phyloP scores from a whole-genome alignment of 1,140 invertebrate species.

The Myzus persicae region DNA sequence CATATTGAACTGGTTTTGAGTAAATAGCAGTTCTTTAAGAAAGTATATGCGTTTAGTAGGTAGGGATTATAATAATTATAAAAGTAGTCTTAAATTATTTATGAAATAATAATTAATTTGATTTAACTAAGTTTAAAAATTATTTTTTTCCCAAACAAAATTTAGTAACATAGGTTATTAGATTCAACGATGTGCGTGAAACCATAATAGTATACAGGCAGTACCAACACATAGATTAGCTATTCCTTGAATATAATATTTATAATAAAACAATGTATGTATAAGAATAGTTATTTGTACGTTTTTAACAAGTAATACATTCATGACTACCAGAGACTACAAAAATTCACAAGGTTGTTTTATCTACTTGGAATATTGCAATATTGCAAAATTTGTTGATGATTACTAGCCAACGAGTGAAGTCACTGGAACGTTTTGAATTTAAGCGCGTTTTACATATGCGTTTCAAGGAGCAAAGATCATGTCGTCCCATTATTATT shows the following conservation, averaged over 20 bases:
- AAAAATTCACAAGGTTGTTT: not conserved
- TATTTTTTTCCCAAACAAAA: not conserved
- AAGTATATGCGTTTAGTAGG: not conserved
- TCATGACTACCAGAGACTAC: not conserved
- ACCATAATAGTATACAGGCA: not conserved
- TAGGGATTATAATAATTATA: not conserved
- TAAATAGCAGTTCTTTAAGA: not conserved
- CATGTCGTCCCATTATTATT: not conserved
- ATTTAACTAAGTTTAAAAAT: too few relatives aligned
- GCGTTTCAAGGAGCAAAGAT: not conserved
- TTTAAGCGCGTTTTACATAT: not conserved
- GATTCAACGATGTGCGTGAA: not conserved
- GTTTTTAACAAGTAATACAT: not conserved
- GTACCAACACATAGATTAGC: not conserved
- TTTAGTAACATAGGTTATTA: not conserved
- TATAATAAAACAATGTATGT: not conserved
- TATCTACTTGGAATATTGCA: not conserved
- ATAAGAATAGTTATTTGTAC: not conserved
- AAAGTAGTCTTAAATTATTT: not conserved
- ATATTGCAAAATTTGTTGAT: not conserved
- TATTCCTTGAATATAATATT: not conserved
- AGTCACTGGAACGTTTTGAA: not conserved
- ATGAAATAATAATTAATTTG: too few relatives aligned
- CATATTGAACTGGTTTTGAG: not conserved
- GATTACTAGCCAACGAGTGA: not conserved